A percentile compares a stretch with the other conserved stretches of the same genome.
Evolutionary conservation across 2,113 vertebrate species (phyloP).

Genomic region (Hippocampus abdominalis): DNA sequence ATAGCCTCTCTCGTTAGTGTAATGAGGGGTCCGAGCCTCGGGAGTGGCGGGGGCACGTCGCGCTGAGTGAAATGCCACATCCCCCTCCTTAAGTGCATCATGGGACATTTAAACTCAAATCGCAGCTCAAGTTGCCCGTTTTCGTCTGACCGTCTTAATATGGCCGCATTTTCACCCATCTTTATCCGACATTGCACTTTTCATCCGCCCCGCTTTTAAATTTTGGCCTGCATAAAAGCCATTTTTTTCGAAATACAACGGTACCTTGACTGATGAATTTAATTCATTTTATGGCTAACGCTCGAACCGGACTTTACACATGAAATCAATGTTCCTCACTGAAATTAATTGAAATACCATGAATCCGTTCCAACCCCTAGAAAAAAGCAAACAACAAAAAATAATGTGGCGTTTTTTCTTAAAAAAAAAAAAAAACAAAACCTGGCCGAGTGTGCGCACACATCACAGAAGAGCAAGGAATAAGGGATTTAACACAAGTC

Average conservation of each 20-base stretch:
- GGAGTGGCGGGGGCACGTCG: constrained; percentile 46
- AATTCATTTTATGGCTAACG: not conserved
- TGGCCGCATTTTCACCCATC: constrained; percentile 34
- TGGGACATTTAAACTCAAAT: constrained; percentile 55
- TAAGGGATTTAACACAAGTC: too few relatives aligned
- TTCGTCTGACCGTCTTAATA: constrained; percentile 60
- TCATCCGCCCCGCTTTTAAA: constrained; percentile 17
- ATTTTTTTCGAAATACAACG: not conserved
- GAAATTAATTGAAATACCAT: not conserved
- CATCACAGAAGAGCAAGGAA: too few relatives aligned
- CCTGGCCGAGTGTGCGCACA: too few relatives aligned
- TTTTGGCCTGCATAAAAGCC: constrained; percentile 26
- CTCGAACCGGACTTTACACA: not conserved
- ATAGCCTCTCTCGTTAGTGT: constrained; percentile 98
- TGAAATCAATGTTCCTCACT: not conserved
- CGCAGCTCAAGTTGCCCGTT: constrained; percentile 25
- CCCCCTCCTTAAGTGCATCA: constrained; percentile 43
- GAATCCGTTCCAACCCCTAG: not conserved
- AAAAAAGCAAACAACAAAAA: not conserved
- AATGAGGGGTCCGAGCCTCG: constrained; percentile 92
- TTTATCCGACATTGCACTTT: constrained; percentile 31
- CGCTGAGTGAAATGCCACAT: constrained; percentile 66
- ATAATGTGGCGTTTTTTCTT: too few relatives aligned
- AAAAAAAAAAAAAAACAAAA: too few relatives aligned
- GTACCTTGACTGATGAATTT: too few relatives aligned